phyloP scores from a whole-genome alignment of 2,888 invertebrate species.

The Rotaria sp. region DNA sequence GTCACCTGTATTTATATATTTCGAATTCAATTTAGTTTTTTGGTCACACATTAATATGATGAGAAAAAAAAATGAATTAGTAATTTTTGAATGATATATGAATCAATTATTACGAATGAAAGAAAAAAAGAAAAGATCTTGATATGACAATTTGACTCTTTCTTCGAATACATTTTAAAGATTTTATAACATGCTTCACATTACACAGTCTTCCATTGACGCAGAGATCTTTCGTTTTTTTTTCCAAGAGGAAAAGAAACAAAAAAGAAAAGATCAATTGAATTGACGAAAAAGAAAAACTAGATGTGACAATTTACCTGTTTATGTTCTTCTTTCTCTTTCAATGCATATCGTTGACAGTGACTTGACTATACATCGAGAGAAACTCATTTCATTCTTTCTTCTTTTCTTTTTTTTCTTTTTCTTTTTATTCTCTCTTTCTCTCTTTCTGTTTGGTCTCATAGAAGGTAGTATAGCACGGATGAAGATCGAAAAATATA shows the following conservation, averaged over 20 bases:
- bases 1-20: not conserved
- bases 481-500: constrained; percentile 9
- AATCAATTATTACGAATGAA: not conserved
- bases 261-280: not conserved
- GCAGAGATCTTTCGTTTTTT: not conserved
- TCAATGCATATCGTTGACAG: not conserved
- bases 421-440: not conserved
- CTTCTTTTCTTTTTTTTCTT: not conserved
- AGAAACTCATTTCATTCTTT: not conserved
- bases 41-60: not conserved
- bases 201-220: not conserved
- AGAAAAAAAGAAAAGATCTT: not conserved
- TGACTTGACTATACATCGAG: not conserved
- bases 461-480: not conserved
- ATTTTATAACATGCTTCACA: not conserved
- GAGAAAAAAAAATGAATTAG: not conserved
- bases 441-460: not conserved
- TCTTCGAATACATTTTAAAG: not conserved
- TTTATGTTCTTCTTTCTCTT: not conserved
- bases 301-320: constrained; percentile 4
- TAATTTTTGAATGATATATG: not conserved
- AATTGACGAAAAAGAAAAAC: not conserved
- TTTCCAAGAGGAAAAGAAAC: not conserved
- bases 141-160: not conserved
- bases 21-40: not conserved